These are phyloP conservation scores for Megalops cyprinoides DNA, from an alignment of 2,797 vertebrate genomes.

Conservation along the genomic window DNA sequence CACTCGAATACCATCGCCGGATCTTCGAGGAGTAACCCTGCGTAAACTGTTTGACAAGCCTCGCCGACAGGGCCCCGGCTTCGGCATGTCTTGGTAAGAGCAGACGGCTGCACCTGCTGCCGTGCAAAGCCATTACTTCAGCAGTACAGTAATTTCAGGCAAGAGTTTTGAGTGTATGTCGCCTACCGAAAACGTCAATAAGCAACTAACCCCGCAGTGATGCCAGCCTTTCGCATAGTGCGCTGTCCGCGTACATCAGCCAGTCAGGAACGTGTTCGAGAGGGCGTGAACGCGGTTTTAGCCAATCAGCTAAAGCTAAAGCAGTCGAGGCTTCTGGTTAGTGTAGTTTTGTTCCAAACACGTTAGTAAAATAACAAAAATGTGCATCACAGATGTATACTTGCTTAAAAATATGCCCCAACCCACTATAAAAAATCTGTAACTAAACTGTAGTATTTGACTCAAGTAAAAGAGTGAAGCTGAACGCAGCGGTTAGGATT, in stretches of 20 bases:
- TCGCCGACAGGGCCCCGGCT: constrained; percentile 5
- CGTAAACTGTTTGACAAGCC: constrained; percentile 26
- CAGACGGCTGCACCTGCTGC: constrained; percentile 43
- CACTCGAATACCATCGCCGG: constrained; percentile 54
- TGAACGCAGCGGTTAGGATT: too few relatives aligned
- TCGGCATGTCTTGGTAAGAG: constrained; percentile 25
- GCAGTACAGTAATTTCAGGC: neutral
- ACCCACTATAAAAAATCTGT: too few relatives aligned
- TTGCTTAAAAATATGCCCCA: too few relatives aligned
- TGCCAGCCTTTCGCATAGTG: neutral
- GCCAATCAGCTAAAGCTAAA: constrained; percentile 45
- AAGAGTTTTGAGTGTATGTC: constrained; percentile 17
- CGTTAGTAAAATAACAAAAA: too few relatives aligned
- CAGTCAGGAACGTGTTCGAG: neutral
- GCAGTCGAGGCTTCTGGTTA: constrained; percentile 49
- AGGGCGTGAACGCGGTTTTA: constrained; percentile 30
- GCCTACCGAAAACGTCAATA: neutral
- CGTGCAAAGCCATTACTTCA: constrained; percentile 54
- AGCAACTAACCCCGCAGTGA: constrained; percentile 10
- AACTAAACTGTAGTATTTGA: too few relatives aligned
- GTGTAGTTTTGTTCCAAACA: constrained; percentile 45
- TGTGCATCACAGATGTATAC: too few relatives aligned
- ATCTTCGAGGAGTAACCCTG: neutral
- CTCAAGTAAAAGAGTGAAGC: too few relatives aligned
- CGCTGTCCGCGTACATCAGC: neutral